phyloP scores from a whole-genome alignment of 2,888 invertebrate species.

The Malthinus seriepunctatus region DNA sequence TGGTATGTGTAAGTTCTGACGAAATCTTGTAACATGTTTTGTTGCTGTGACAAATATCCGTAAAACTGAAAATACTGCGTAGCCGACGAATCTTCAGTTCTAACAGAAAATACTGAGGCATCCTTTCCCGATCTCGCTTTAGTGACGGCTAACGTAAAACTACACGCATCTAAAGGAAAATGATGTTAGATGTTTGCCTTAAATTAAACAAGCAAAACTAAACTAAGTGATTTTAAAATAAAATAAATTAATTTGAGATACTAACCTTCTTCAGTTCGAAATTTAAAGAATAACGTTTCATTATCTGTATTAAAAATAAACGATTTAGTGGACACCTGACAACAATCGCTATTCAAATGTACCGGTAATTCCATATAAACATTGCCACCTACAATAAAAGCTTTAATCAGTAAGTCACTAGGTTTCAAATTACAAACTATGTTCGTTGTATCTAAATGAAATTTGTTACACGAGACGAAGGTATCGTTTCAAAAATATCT shows the following conservation, averaged over 20 bases:
- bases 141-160: conserved; percentile 73
- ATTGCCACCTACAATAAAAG: conserved; percentile 28
- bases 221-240: neutral
- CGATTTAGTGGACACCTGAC: conserved; percentile 68
- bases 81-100: conserved; percentile 98
- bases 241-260: neutral
- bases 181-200: conserved; percentile 13
- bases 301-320: conserved; percentile 75
- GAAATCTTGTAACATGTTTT: conserved; percentile 99
- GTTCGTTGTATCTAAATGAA: too few species aligned
- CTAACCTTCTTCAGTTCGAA: conserved; percentile 63
- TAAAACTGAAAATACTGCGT: conserved; percentile 99
- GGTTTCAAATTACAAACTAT: too few species aligned
- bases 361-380: conserved; percentile 72
- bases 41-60: conserved; percentile 98
- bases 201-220: conserved; percentile 5
- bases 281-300: conserved; percentile 73
- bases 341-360: conserved; percentile 71
- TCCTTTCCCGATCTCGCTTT: conserved; percentile 75
- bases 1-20: conserved; percentile 98
- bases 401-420: neutral
- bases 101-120: conserved; percentile 86
- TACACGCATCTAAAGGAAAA: conserved; percentile 64
- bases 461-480: too few species aligned
- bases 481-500: too few species aligned